Base-by-base conservation (phyloP, 1,140 invertebrate genomes). In the Ditylenchus dipsaci region DNA sequence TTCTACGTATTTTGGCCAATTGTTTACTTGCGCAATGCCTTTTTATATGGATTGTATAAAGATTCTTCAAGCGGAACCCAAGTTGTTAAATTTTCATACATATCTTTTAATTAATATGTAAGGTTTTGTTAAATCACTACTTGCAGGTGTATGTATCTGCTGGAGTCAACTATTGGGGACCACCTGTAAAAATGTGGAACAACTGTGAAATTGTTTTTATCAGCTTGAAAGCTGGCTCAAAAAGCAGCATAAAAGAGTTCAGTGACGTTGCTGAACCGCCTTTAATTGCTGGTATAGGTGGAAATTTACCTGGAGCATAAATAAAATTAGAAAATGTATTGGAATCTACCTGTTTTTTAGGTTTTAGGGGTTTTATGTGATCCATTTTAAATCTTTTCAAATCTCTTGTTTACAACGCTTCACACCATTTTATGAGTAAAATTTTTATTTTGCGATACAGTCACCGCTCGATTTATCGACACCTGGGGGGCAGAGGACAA, bases 111-210 rank as follows among this genome's bases (percentile, higher is more conserved):
- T n/a, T n/a, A n/a, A n/a, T n/a, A n/a, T n/a, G n/a, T n/a, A n/a
- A n/a, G 33, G 11, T 11, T 15, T 7, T 53, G 23, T 53, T 8
- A 53, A 53, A 7, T 53, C 3, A 26, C 23, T 17, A 53, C n/a
- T 53, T 26, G 3, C 15, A 53, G 49, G 53, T 73, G n/a, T 73
- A 42, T 58, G 71, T 73, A 15, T 74, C 71, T n/a, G 33, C 71
- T n/a, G 71, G 71, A 19, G 71, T 73, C 8, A 73, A 73, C 47
- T 73, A 73, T 42, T 73, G 71, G 71, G 71, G 71, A 5, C 63
- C 63, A 58, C 63, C 63, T 26, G 63, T 65, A n/a, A 65, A 65
- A 65, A 65, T 65, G 1, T 65, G 63, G 63, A 63, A 65, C 45
- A 26, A n/a, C 8, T 65, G 63, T 29, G 63, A 65, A 29, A 58